A percentile compares a stretch with the other conserved stretches of the same genome.
phyloP scores from a whole-genome alignment of 2,113 vertebrate species.

The Oxyura jamaicensis region DNA sequence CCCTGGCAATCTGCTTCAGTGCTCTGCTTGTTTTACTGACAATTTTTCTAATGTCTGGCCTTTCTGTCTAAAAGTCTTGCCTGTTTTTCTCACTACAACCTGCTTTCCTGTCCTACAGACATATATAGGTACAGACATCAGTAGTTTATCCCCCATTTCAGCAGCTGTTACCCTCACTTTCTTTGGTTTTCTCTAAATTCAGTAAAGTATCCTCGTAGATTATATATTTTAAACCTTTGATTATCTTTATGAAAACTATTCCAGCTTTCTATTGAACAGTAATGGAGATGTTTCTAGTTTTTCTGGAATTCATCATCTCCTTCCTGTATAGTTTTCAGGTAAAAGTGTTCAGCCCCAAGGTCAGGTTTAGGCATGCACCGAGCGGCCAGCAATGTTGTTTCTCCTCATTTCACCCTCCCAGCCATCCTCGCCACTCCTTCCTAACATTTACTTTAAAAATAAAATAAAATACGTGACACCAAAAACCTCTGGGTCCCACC shows the following conservation, averaged over 20 bases:
- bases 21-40: background rate
- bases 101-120: background rate
- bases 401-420: background rate
- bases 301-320: background rate
- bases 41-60: background rate
- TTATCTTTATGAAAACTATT: background rate
- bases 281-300: background rate
- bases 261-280: background rate
- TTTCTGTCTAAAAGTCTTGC: background rate
- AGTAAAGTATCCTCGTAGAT: background rate
- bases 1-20: background rate
- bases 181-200: background rate
- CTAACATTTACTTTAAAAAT: background rate
- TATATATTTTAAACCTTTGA: background rate
- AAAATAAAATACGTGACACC: background rate
- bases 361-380: background rate
- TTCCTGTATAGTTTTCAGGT: background rate
- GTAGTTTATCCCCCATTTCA: background rate
- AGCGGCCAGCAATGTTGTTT: background rate
- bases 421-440: rapidly evolving
- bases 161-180: background rate
- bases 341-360: background rate
- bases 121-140: background rate
- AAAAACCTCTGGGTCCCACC: background rate
- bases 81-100: background rate